A percentile compares a stretch with the other conserved stretches of the same genome.
Evolutionary conservation across 2,113 vertebrate species (phyloP).

Genomic region (Colius striatus): DNA sequence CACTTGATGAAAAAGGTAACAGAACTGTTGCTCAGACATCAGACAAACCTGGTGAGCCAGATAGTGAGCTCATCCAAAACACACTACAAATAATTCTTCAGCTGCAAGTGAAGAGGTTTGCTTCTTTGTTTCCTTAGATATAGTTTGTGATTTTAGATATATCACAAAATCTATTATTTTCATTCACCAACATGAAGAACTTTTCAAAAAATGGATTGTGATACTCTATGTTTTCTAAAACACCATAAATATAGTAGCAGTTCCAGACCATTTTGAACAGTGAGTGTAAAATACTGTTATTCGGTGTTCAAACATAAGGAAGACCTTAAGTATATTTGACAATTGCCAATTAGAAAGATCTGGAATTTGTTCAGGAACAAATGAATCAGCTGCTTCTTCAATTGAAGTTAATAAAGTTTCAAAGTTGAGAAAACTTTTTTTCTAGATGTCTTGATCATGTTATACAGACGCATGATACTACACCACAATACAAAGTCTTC

Average conservation of each 20-base stretch:
- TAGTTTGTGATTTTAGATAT: neutral
- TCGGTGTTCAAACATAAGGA: constrained; percentile 23
- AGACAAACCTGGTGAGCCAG: constrained; percentile 22
- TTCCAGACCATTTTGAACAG: constrained; percentile 18
- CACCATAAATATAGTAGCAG: neutral
- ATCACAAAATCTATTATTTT: constrained; percentile 10
- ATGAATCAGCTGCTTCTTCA: constrained; percentile 38
- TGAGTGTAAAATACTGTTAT: neutral
- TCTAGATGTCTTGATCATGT: constrained; percentile 40
- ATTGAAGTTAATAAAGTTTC: constrained; percentile 18
- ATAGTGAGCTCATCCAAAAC: constrained; percentile 36
- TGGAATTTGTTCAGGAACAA: constrained; percentile 67
- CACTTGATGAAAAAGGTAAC: constrained; percentile 23
- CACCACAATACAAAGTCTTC: neutral
- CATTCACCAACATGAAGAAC: constrained; percentile 29
- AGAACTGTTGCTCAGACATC: neutral
- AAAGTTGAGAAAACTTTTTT: constrained; percentile 18
- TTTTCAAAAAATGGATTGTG: constrained; percentile 3
- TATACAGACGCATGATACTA: neutral
- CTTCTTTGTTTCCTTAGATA: constrained; percentile 39
- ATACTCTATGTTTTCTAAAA: neutral
- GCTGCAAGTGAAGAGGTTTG: neutral
- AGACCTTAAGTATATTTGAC: constrained; percentile 49
- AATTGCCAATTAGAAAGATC: constrained; percentile 53
- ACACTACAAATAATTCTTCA: constrained; percentile 4